Percentiles rank a stretch among this genome's conserved stretches.
Conservation (phyloP, 2,797 vertebrate genomes). For the Huso huso region DNA sequence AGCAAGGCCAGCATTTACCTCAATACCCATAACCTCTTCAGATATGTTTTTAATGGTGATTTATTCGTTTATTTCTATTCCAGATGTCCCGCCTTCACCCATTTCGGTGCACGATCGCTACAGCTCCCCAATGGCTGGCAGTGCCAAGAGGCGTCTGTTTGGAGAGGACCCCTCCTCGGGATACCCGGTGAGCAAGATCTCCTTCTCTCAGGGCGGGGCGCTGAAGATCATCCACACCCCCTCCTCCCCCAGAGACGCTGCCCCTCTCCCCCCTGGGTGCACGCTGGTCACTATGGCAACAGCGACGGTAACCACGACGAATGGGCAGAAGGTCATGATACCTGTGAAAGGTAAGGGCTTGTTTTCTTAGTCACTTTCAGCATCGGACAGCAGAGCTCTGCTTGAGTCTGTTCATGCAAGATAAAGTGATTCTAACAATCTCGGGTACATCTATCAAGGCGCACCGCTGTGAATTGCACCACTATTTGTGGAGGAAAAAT, state of each 20-base stretch:
- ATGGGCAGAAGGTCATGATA: conserved; percentile 60
- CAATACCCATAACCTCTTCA: too few relatives aligned
- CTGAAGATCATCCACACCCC: conserved; percentile 56
- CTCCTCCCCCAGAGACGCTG: conserved; percentile 39
- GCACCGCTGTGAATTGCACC: too few relatives aligned
- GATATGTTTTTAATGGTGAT: too few relatives aligned
- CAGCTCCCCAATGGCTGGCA: conserved; percentile 86
- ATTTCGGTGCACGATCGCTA: conserved; percentile 86
- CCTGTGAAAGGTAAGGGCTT: conserved; percentile 68
- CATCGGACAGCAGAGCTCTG: too few relatives aligned
- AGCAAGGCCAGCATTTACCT: too few relatives aligned
- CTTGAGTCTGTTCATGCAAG: too few relatives aligned
- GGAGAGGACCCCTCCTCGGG: conserved; percentile 71
- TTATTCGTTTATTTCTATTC: not conserved
- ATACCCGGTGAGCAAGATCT: conserved; percentile 59
- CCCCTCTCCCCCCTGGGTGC: conserved; percentile 49
- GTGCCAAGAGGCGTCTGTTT: conserved; percentile 88
- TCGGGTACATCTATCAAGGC: too few relatives aligned
- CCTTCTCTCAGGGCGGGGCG: conserved; percentile 50
- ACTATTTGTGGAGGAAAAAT: too few relatives aligned
- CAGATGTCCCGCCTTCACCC: conserved; percentile 78
- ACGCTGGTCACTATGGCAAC: conserved; percentile 61
- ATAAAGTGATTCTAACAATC: too few relatives aligned
- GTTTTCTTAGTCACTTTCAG: not conserved
- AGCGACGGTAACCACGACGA: conserved; percentile 29